These are phyloP conservation scores for Euclidia mi DNA, from an alignment of 2,888 invertebrate genomes.

Conservation along the genomic window DNA sequence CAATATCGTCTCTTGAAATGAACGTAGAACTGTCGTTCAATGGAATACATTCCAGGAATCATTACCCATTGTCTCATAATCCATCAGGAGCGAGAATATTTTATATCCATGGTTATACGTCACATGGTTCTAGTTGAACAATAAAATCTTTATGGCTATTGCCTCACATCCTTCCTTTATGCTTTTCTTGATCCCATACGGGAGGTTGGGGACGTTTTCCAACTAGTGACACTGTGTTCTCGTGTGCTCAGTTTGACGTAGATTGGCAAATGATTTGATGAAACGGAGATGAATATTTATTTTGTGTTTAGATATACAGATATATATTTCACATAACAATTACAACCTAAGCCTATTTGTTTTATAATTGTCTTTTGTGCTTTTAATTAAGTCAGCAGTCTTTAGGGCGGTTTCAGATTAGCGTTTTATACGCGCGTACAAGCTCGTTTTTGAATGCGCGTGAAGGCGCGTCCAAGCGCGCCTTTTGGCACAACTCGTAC, in stretches of 20 bases:
- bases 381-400: too few species aligned
- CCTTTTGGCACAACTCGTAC: too few species aligned
- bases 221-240: constrained; percentile 43
- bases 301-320: too few species aligned
- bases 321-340: too few species aligned
- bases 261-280: background rate
- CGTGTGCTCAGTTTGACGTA: constrained; percentile 9
- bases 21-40: constrained; percentile 8
- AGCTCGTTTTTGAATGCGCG: too few species aligned
- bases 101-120: constrained; percentile 74
- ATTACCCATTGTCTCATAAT: constrained; percentile 79
- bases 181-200: constrained; percentile 65
- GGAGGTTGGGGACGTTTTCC: constrained; percentile 52
- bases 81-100: constrained; percentile 77
- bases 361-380: too few species aligned
- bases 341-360: too few species aligned
- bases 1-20: constrained; percentile 22
- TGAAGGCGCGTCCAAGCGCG: too few species aligned
- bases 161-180: constrained; percentile 76
- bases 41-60: constrained; percentile 52
- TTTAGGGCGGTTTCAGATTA: too few species aligned
- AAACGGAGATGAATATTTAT: too few species aligned
- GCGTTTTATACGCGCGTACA: too few species aligned
- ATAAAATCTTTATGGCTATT: constrained; percentile 84
- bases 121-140: constrained; percentile 63